Base-by-base conservation (phyloP, 2,113 vertebrate genomes). In the Chroicocephalus ridibundus region DNA sequence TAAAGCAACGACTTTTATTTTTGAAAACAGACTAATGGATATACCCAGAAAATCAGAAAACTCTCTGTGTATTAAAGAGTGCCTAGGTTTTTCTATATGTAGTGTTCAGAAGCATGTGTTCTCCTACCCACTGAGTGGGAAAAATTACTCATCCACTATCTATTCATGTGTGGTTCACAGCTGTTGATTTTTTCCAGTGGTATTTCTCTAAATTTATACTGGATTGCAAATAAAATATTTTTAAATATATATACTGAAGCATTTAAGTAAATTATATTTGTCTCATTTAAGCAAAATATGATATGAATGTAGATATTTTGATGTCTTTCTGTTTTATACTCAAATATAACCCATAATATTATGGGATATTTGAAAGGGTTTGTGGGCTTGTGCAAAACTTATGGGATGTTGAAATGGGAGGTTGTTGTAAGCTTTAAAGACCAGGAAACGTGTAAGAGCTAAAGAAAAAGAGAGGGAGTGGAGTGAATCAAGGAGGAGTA, bases 41-140 rank as follows among this genome's bases (percentile, higher is more conserved):
- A 52, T 47, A 36, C 3, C 10, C 40, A 75, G 10, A 65, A 78
- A 90, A 38, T 40, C 24, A 69, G 15, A 65, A 66, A 89, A 70
- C 5, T 40, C n/a, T 83, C 3, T 3, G 54, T 62, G 5, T 51
- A 5, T 38, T 64, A 31, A 5, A 57, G 13, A 9, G 3, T 54
- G 9, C 2, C 16, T 66, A 25, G 4, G 2, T 44, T 78, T 84
- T 82, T 49, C 36, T 82, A 5, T 6, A 26, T 27, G 3, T 31
- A 57, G 7, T 54, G 11, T 42, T 69, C 60, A 62, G 24, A 81
- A 62, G 3, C 9, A 18, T 5, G 3, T 44, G 26, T 57, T 69
- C 9, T 36, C 17, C 34, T 44, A 11, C 4, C 4, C 1, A 0
- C 2, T 46, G 26, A 47, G 5, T 44, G 19, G 18, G 31, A 68